These are phyloP conservation scores for Seriola dumerili DNA, from an alignment of 2,113 vertebrate species.

Conservation along the genomic window DNA sequence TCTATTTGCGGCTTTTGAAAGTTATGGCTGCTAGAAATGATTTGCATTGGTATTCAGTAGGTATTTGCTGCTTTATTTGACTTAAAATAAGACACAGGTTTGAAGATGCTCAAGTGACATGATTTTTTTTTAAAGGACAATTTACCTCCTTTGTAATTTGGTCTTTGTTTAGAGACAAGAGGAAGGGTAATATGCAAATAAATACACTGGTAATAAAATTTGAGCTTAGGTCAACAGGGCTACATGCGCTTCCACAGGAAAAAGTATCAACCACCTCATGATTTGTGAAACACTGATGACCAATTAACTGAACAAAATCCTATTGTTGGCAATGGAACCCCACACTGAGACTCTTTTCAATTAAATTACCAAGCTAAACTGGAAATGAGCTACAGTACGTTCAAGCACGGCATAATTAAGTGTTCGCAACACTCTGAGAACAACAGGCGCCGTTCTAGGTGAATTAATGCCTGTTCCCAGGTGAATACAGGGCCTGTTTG, in stretches of 20 bases:
- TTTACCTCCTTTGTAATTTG: neutral
- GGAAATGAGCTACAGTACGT: constrained; percentile 51
- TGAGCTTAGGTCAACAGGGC: neutral
- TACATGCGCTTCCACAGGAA: constrained; percentile 7
- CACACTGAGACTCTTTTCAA: constrained; percentile 57
- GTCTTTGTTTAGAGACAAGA: constrained; percentile 34
- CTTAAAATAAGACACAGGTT: constrained; percentile 14
- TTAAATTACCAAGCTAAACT: constrained; percentile 68
- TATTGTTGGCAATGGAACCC: neutral
- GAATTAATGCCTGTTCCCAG: constrained; percentile 79
- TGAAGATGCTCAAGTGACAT: constrained; percentile 11
- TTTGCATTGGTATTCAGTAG: constrained; percentile 19
- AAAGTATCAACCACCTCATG: constrained; percentile 3
- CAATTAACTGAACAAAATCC: constrained; percentile 46
- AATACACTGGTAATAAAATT: constrained; percentile 2
- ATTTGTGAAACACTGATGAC: constrained; percentile 33
- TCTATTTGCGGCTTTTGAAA: constrained; percentile 61
- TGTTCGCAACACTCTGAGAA: constrained; percentile 64
- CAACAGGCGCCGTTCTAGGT: constrained; percentile 74
- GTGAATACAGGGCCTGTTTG: constrained; percentile 73
- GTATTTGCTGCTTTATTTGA: constrained; percentile 17
- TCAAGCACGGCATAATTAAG: constrained; percentile 70
- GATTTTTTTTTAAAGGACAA: neutral
- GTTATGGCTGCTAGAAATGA: constrained; percentile 36
- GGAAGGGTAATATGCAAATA: neutral